Percentiles rank a stretch among this genome's conserved stretches.
These are phyloP conservation scores for Cossypha heuglini DNA, from an alignment of 2,797 vertebrate genomes.

Conservation along the genomic window DNA sequence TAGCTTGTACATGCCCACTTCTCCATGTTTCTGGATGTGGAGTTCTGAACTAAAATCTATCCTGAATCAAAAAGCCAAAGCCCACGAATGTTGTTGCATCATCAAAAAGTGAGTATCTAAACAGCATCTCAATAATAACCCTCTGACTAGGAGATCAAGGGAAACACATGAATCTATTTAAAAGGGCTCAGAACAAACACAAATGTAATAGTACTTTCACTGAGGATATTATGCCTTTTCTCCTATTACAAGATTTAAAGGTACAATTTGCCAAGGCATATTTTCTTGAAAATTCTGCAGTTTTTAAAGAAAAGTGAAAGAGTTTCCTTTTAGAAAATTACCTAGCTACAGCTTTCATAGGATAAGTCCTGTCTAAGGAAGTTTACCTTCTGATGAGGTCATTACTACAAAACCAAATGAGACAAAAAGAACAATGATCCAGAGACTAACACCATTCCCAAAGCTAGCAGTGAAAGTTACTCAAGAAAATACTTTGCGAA, in stretches of 20 bases:
- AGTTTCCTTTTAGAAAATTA: background rate
- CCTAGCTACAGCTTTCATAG: background rate
- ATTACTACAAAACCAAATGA: background rate
- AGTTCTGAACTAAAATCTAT: background rate
- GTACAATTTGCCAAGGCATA: background rate
- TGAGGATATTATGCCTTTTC: background rate
- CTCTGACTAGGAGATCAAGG: background rate
- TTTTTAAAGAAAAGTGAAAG: background rate
- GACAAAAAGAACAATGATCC: background rate
- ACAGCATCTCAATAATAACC: background rate
- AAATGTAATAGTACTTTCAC: background rate
- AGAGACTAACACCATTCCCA: background rate
- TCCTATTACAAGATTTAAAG: background rate
- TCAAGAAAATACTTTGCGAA: background rate
- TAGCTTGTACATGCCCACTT: background rate
- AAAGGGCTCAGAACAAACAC: background rate
- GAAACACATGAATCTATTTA: background rate
- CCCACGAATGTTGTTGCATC: fast-evolving
- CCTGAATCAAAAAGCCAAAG: background rate
- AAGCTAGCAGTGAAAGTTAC: background rate
- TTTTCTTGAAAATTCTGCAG: background rate
- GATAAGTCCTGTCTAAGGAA: background rate
- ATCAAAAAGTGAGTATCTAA: background rate
- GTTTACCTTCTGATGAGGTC: background rate
- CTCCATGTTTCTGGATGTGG: background rate